Evolutionary conservation across 2,888 invertebrate genomes (phyloP).

Genomic region (Dryadula phaetusa): DNA sequence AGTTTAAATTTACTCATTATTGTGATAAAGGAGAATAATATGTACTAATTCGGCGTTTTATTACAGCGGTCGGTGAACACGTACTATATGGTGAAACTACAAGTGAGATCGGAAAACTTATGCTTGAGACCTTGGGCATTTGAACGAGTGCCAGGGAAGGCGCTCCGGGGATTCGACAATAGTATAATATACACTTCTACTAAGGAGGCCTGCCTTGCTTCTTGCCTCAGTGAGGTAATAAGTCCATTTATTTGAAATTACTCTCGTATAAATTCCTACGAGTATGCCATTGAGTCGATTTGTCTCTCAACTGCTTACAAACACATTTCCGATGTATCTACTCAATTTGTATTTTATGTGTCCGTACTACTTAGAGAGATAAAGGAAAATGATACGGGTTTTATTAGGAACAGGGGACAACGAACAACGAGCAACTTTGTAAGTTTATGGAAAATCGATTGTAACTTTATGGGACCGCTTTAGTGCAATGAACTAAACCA

Average conservation of each 20-base stretch:
- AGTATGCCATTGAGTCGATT: slow-evolving; percentile 50
- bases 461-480: slow-evolving; percentile 38
- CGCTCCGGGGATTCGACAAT: slow-evolving; percentile 95
- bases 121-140: slow-evolving; percentile 97
- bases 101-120: slow-evolving; percentile 95
- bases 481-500: slow-evolving; percentile 25
- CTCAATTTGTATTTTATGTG: slow-evolving; percentile 77
- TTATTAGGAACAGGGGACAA: slow-evolving; percentile 46
- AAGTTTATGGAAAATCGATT: slow-evolving; percentile 45
- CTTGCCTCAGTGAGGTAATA: slow-evolving; percentile 94
- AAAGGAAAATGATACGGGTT: slow-evolving; percentile 60
- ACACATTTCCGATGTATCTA: slow-evolving; percentile 63
- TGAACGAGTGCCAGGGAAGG: slow-evolving; percentile 96
- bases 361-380: slow-evolving; percentile 68
- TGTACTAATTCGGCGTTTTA: background rate
- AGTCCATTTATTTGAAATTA: slow-evolving; percentile 49
- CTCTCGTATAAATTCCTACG: slow-evolving; percentile 51
- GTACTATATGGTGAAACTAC: slow-evolving; percentile 97
- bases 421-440: slow-evolving; percentile 39
- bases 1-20: background rate
- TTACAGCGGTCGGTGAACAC: slow-evolving; percentile 91
- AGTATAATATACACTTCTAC: slow-evolving; percentile 96
- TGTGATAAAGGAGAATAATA: background rate
- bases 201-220: slow-evolving; percentile 96
- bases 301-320: slow-evolving; percentile 53